Conservation (phyloP, 2,797 vertebrate species). For the Crenuchus spilurus region DNA sequence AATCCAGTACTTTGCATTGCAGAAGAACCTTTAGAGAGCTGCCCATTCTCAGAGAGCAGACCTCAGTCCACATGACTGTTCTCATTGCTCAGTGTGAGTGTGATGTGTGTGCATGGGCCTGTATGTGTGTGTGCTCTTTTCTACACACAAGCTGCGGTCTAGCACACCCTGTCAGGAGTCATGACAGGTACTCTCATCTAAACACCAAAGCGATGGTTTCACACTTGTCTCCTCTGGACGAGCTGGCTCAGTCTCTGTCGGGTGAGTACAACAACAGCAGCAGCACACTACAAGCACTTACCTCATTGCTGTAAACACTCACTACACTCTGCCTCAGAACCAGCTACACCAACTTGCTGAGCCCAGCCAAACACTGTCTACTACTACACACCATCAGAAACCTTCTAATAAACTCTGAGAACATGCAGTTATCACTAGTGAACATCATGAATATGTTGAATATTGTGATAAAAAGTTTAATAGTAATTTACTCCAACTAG, state of each 20-base stretch:
- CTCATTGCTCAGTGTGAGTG: neutral
- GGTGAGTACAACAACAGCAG: neutral
- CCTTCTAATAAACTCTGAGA: no score
- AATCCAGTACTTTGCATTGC: neutral
- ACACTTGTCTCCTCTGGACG: conserved; percentile 1
- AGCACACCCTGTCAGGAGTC: conserved; percentile 18
- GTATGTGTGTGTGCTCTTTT: conserved; percentile 27
- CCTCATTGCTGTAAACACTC: neutral
- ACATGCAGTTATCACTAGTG: no score
- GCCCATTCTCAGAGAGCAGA: conserved; percentile 3
- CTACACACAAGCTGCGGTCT: neutral
- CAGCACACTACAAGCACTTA: conserved; percentile 9
- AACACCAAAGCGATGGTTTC: conserved; percentile 7
- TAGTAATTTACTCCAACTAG: no score
- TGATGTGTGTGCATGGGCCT: conserved; percentile 28
- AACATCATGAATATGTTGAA: no score
- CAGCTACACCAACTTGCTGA: neutral
- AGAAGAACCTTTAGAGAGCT: neutral
- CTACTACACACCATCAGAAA: no score
- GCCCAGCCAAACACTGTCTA: neutral
- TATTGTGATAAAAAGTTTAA: no score
- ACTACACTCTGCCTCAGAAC: neutral
- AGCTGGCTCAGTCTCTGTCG: neutral
- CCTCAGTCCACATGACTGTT: conserved; percentile 17
- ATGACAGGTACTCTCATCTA: conserved; percentile 1